A percentile compares a stretch with the other conserved stretches of the same genome.
Conservation (phyloP, 2,888 invertebrate species). For the Lepas anatifera region DNA sequence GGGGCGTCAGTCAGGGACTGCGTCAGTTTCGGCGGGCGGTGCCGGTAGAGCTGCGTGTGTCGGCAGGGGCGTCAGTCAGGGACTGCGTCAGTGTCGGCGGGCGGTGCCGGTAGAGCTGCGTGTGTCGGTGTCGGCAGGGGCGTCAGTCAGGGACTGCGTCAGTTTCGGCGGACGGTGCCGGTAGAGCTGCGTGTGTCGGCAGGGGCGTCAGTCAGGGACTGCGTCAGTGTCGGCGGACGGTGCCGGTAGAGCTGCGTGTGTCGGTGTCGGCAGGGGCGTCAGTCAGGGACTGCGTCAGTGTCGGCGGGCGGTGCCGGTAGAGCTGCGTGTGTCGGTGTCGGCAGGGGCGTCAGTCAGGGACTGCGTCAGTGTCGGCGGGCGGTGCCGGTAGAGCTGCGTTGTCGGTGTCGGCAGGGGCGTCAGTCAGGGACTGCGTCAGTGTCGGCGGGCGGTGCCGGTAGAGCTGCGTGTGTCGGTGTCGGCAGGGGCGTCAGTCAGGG, state of each 20-base stretch:
- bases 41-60: too few relatives aligned
- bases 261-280: conserved; percentile 18
- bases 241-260: too few relatives aligned
- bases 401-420: too few relatives aligned
- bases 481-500: conserved; percentile 15
- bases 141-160: neutral
- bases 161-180: neutral
- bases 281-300: neutral
- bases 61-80: too few relatives aligned
- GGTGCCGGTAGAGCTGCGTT: too few relatives aligned
- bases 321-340: neutral
- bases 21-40: too few relatives aligned
- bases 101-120: neutral
- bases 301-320: too few relatives aligned
- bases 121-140: conserved; percentile 17
- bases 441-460: neutral
- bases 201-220: conserved; percentile 18
- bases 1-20: conserved; percentile 18
- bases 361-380: too few relatives aligned
- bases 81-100: conserved; percentile 8
- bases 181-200: neutral
- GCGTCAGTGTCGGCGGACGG: too few relatives aligned
- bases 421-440: too few relatives aligned
- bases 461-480: conserved; percentile 11
- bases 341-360: conserved; percentile 19